A percentile compares a stretch with the other conserved stretches of the same genome.
These are phyloP conservation scores for Umimayanthus kanabou DNA, from an alignment of 92 coral and sea anemone species.

Conservation along the genomic window DNA sequence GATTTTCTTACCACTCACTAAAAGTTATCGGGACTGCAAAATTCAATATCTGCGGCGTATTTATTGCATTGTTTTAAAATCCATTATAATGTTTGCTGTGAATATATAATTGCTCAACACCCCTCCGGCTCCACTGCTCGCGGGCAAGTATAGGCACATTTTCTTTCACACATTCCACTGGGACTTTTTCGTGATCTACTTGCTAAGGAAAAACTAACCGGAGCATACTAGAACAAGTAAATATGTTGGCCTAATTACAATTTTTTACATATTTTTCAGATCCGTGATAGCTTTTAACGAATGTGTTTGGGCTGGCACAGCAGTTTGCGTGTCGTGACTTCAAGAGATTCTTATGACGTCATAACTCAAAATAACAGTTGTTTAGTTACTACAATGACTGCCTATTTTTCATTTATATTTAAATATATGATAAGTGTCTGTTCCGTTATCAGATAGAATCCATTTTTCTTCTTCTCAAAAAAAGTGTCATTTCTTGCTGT, in stretches of 20 bases:
- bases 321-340: background rate
- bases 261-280: background rate
- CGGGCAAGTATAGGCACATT: too few species aligned
- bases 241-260: too few species aligned
- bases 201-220: background rate
- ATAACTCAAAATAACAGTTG: background rate
- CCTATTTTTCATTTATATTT: background rate
- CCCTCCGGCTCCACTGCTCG: too few species aligned
- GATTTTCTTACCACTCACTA: too few species aligned
- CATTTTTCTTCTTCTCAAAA: background rate
- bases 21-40: too few species aligned
- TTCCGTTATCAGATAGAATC: background rate
- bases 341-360: background rate
- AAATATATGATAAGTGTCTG: background rate
- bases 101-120: too few species aligned
- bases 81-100: too few species aligned
- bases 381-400: background rate
- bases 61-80: too few species aligned
- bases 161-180: too few species aligned
- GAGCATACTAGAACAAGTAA: background rate
- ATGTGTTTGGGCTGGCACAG: background rate
- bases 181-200: too few species aligned
- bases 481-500: background rate
- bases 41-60: too few species aligned
- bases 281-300: background rate